Evolutionary conservation across 2,888 invertebrate species (phyloP).

Genomic region (Blomia tropicalis): DNA sequence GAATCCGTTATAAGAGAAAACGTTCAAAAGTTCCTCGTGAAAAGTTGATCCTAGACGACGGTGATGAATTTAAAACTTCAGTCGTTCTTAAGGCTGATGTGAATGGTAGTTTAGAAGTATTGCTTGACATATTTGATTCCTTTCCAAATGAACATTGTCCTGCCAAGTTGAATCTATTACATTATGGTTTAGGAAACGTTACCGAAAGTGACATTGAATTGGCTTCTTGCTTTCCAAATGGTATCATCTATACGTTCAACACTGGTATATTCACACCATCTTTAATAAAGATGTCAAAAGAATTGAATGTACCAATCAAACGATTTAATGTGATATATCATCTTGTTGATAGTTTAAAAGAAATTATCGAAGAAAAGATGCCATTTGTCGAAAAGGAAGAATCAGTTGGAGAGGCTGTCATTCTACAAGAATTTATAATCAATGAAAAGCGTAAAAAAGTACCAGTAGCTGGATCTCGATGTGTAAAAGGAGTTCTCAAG

Average conservation of each 20-base stretch:
- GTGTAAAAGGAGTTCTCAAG: constrained; percentile 56
- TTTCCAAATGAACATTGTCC: constrained; percentile 45
- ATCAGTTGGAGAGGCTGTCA: constrained; percentile 62
- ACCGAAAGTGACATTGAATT: constrained; percentile 66
- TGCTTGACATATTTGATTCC: constrained; percentile 71
- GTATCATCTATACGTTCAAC: constrained; percentile 72
- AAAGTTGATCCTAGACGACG: constrained; percentile 35
- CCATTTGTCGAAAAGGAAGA: constrained; percentile 59
- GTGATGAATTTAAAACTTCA: constrained; percentile 33
- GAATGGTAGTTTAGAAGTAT: constrained; percentile 87
- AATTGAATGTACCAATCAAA: constrained; percentile 46
- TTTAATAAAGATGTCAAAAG: constrained; percentile 41
- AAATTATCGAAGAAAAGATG: constrained; percentile 44
- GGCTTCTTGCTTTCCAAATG: constrained; percentile 39
- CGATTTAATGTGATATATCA: constrained; percentile 78
- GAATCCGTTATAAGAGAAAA: constrained; percentile 22
- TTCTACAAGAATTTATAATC: constrained; percentile 64
- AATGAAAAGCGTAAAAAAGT: constrained; percentile 57
- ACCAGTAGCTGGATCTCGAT: constrained; percentile 74
- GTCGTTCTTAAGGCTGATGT: constrained; percentile 55
- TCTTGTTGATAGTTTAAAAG: constrained; percentile 69
- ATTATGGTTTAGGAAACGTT: constrained; percentile 75
- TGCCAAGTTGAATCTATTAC: constrained; percentile 68
- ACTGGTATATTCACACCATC: constrained; percentile 40
- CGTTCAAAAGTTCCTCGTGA: constrained; percentile 7